Percentiles rank a stretch among this genome's conserved stretches.
phyloP scores from a whole-genome alignment of 2,113 vertebrate species.

The Sapayoa aenigma region DNA sequence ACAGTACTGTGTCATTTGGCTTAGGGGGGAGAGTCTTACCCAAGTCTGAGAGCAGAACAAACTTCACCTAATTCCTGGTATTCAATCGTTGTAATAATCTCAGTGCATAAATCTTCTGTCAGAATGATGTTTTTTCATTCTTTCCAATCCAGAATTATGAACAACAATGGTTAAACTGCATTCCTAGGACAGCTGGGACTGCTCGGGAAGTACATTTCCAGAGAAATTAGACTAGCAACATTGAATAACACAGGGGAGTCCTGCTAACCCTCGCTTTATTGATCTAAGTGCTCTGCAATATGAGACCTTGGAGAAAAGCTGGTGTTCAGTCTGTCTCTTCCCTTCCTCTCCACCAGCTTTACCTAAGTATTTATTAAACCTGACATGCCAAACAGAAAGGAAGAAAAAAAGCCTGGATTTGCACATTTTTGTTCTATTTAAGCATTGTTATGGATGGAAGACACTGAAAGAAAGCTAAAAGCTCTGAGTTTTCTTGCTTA shows the following conservation, averaged over 20 bases:
- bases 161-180: slow-evolving; percentile 22
- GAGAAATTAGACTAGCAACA: slow-evolving; percentile 8
- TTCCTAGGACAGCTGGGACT: slow-evolving; percentile 52
- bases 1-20: not conserved
- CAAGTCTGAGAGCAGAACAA: not conserved
- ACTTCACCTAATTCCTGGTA: not conserved
- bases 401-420: not conserved
- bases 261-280: not conserved
- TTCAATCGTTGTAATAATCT: not conserved
- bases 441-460: not conserved
- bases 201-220: slow-evolving; percentile 8
- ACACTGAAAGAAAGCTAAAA: not conserved
- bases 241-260: slow-evolving; percentile 31
- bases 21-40: not conserved
- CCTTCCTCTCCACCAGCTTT: not conserved
- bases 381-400: not conserved
- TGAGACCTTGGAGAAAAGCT: not conserved
- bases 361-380: not conserved
- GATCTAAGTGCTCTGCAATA: not conserved
- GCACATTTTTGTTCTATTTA: not conserved
- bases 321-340: not conserved
- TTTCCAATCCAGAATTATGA: not conserved
- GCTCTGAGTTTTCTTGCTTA: not conserved
- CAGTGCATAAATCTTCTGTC: not conserved
- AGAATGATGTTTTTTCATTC: slow-evolving; percentile 25